These are phyloP conservation scores for Echinometra lucunter DNA, from an alignment of 53 echinoderm and acorn worm genomes.

Conservation along the genomic window DNA sequence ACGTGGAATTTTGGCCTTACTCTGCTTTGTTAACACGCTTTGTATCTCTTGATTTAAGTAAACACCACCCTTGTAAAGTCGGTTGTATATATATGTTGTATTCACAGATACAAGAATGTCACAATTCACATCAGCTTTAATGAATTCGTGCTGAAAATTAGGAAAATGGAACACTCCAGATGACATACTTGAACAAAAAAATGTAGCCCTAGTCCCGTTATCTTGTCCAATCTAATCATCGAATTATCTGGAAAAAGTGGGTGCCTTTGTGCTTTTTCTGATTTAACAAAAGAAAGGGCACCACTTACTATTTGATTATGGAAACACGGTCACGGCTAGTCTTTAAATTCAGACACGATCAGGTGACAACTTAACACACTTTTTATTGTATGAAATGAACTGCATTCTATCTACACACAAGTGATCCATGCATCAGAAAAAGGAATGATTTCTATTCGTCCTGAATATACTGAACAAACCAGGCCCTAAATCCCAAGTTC, in stretches of 20 bases:
- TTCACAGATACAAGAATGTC: not conserved
- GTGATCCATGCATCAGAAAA: no score
- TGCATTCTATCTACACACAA: no score
- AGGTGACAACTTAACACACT: no score
- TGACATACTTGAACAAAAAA: no score
- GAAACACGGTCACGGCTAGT: constrained; percentile 11
- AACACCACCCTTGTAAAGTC: not conserved
- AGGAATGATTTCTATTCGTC: no score
- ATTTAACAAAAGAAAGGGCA: constrained; percentile 23
- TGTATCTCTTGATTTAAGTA: not conserved
- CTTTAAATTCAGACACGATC: not conserved
- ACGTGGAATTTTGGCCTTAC: not conserved
- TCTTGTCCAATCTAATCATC: not conserved
- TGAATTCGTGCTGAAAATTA: no score
- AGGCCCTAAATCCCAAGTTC: no score
- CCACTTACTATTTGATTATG: not conserved
- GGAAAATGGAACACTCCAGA: no score
- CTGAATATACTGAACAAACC: no score
- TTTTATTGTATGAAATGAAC: no score
- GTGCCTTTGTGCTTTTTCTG: constrained; percentile 1
- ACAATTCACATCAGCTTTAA: no score
- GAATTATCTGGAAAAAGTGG: not conserved
- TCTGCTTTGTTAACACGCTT: not conserved
- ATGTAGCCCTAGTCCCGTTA: no score
- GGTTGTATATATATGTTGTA: not conserved